Conservation (phyloP, 2,797 vertebrate genomes). For the Tarsius wallacei region DNA sequence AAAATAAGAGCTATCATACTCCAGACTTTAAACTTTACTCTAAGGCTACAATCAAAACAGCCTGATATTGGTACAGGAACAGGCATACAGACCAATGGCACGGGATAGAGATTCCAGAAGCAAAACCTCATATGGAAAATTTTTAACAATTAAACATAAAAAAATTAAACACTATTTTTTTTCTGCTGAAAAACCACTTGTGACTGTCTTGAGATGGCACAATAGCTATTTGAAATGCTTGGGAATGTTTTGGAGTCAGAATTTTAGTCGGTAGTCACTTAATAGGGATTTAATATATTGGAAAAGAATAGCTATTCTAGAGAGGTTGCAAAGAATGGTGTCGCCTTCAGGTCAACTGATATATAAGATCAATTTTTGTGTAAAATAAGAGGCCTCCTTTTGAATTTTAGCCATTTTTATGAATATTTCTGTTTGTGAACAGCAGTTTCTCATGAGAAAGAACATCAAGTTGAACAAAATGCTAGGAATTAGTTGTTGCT, state of each 20-base stretch:
- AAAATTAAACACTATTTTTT: background rate
- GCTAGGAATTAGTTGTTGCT: background rate
- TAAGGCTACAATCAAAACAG: too few relatives aligned
- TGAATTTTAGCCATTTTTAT: conserved; percentile 39
- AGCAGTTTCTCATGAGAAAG: background rate
- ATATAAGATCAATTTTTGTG: conserved; percentile 31
- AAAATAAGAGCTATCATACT: too few relatives aligned
- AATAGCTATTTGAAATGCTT: conserved; percentile 1
- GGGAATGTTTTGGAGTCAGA: background rate
- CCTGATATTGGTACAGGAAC: too few relatives aligned
- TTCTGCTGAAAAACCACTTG: background rate
- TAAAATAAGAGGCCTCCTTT: background rate
- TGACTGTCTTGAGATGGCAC: background rate
- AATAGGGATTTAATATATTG: background rate
- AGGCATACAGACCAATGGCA: too few relatives aligned
- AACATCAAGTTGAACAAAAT: conserved; percentile 21
- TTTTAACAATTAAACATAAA: background rate
- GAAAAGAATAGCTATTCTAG: background rate
- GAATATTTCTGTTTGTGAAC: conserved; percentile 4
- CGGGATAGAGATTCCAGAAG: too few relatives aligned
- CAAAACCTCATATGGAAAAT: background rate
- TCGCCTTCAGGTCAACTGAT: background rate
- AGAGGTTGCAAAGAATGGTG: background rate
- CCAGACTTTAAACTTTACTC: too few relatives aligned
- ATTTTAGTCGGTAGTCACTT: background rate